Base-by-base conservation (phyloP, 2,888 invertebrate genomes). In the Eustalomyia histrio region DNA sequence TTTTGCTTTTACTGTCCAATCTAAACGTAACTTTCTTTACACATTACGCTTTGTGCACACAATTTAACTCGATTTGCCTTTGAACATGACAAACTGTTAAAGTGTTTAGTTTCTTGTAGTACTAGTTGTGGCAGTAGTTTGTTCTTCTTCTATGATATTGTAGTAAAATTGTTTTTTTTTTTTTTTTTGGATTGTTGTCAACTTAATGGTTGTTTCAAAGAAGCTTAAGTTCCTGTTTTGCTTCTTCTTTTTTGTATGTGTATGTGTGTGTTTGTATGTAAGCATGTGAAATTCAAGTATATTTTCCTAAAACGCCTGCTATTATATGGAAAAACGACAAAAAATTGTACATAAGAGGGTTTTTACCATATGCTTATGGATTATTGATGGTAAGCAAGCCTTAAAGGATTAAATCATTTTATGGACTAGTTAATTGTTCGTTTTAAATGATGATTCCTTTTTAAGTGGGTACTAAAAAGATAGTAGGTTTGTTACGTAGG, bases 61-160 rank as follows among this genome's bases (percentile, higher is more conserved):
- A 80, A 80, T 80, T 80, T 76, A 80, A 80, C 80, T 80, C 68
- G 80, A 80, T 80, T 76, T 76, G 80, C 80, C 76, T 76, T 67
- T 68, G 76, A 76, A 76, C 76, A 80, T 72, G 75, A 69, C 47
- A 78, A 72, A 71, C 76, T 76, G 52, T 18, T 76, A 58, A 76
- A 65, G 21, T 71, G 64, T 52, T 39, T 60, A 58, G 43, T 47
- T 47, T 21, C n/a, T 43, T 43, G 43, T 43, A 14, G 24, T 21
- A 29, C 3, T 4, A 29, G 29, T 7, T 29, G 29, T 29, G 29
- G 7, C 29, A 29, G 7, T 61, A 12, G 12, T 35, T n/a, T 35
- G 35, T 43, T 21, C 21, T 3, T 21, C 4, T 21, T 2, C 21
- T 21, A 4, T 4, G 2, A 21, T 21, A 21, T 21, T 21, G 21